phyloP scores from a whole-genome alignment of 2,888 invertebrate species.

The Diarsia dahlii region DNA sequence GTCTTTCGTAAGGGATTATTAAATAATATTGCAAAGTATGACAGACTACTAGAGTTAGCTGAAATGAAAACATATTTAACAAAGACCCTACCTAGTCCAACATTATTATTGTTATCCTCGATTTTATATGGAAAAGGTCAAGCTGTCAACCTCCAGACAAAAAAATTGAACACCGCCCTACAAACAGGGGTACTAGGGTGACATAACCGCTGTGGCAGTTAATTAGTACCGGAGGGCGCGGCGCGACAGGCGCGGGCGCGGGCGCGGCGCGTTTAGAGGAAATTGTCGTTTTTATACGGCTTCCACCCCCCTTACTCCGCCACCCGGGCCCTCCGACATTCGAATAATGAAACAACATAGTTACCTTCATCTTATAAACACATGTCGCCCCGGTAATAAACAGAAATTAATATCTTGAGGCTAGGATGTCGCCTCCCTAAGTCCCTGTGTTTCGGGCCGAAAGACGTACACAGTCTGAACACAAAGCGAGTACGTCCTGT shows the following conservation, averaged over 20 bases:
- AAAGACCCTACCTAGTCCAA: slow-evolving; percentile 33
- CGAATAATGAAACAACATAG: slow-evolving; percentile 88
- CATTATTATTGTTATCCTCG: slow-evolving; percentile 58
- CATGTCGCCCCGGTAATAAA: slow-evolving; percentile 86
- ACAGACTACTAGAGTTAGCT: slow-evolving; percentile 1
- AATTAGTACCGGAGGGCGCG: slow-evolving; percentile 89
- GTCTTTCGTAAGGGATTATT: slow-evolving; percentile 25
- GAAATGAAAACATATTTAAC: slow-evolving; percentile 46
- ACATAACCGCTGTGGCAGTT: slow-evolving; percentile 90
- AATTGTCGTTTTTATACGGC: slow-evolving; percentile 91
- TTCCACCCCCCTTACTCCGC: slow-evolving; percentile 78
- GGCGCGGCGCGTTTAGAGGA: slow-evolving; percentile 89
- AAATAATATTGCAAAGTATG: slow-evolving; percentile 35
- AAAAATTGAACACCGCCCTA: slow-evolving; percentile 82
- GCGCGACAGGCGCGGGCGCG: slow-evolving; percentile 88
- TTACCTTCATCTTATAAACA: slow-evolving; percentile 87
- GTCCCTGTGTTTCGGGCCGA: slow-evolving; percentile 17
- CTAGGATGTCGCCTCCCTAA: slow-evolving; percentile 65
- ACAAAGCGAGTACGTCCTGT: slow-evolving; percentile 1
- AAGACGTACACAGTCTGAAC: slow-evolving; percentile 25
- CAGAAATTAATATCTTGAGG: slow-evolving; percentile 85
- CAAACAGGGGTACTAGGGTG: slow-evolving; percentile 88
- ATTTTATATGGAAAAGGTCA: slow-evolving; percentile 71
- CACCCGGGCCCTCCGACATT: slow-evolving; percentile 77
- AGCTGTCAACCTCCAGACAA: slow-evolving; percentile 73